Evolutionary conservation across 2,797 vertebrate species (phyloP).

Genomic region (Macropus fuliginosus): DNA sequence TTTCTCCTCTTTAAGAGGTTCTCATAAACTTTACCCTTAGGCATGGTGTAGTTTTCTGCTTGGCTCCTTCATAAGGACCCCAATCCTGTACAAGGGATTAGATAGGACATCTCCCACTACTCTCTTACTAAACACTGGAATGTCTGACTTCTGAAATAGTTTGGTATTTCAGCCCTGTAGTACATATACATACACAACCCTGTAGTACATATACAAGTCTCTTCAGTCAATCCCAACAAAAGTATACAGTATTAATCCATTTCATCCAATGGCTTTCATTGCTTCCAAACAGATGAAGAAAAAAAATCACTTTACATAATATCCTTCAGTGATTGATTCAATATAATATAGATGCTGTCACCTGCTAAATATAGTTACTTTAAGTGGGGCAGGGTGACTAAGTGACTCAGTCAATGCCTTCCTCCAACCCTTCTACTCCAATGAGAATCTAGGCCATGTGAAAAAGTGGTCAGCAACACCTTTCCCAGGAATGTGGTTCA

Average conservation of each 20-base stretch:
- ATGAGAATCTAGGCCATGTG: neutral
- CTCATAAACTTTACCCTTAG: neutral
- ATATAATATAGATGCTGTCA: neutral
- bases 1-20: neutral
- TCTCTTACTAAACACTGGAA: neutral
- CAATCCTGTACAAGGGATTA: neutral
- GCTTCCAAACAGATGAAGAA: neutral
- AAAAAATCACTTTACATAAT: neutral
- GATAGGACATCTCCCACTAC: neutral
- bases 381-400: neutral
- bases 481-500: neutral
- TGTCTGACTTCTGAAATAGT: neutral
- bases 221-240: neutral
- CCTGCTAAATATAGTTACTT: neutral
- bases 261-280: neutral
- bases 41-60: neutral
- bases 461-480: neutral
- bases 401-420: neutral
- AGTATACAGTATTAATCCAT: neutral
- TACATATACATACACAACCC: neutral
- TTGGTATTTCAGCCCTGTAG: neutral
- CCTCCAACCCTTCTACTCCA: neutral
- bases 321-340: neutral
- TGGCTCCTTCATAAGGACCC: neutral
- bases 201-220: neutral